Percentiles rank a stretch among this genome's conserved stretches.
phyloP scores from a whole-genome alignment of 2,888 invertebrate genomes.

The Hoplodrina ambigua region DNA sequence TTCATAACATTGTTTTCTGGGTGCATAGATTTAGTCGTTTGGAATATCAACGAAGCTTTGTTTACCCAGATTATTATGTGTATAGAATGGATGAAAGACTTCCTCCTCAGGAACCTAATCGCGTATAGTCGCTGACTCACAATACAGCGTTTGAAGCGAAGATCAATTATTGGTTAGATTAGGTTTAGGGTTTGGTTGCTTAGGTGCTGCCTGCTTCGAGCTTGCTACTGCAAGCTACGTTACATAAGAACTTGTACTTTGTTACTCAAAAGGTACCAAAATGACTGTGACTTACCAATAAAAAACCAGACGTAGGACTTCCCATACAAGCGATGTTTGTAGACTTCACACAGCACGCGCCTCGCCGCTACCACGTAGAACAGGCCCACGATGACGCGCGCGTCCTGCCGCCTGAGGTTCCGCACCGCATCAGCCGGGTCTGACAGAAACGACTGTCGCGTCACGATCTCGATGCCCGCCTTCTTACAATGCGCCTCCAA shows the following conservation, averaged over 20 bases:
- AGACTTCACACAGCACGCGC: constrained; percentile 98
- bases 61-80: neutral
- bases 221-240: too few relatives aligned
- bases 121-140: neutral
- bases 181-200: too few relatives aligned
- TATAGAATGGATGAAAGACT: too few relatives aligned
- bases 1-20: constrained; percentile 31
- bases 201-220: neutral
- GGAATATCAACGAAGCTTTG: neutral
- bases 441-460: constrained; percentile 98
- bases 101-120: neutral
- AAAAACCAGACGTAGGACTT: constrained; percentile 99
- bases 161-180: too few relatives aligned
- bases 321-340: constrained; percentile 97
- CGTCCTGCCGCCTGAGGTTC: constrained; percentile 98
- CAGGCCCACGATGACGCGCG: constrained; percentile 98
- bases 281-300: constrained; percentile 93
- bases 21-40: constrained; percentile 1
- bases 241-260: too few relatives aligned
- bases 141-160: neutral
- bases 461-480: constrained; percentile 98
- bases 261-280: neutral
- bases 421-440: constrained; percentile 99
- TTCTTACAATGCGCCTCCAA: constrained; percentile 98
- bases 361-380: constrained; percentile 99